These are phyloP conservation scores for Okapia johnstoni DNA, from an alignment of 2,113 vertebrate species.

Conservation along the genomic window DNA sequence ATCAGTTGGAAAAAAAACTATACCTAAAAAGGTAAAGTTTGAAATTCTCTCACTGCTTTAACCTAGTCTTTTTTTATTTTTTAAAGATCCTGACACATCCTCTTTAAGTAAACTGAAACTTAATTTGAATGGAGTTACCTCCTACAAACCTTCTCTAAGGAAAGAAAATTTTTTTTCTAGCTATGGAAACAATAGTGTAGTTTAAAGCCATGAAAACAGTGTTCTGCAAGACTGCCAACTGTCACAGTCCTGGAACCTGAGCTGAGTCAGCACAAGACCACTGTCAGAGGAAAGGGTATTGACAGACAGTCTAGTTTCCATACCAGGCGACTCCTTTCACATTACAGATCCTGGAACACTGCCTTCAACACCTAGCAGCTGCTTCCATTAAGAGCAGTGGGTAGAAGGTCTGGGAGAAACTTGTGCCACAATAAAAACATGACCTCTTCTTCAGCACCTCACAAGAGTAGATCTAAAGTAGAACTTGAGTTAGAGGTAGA, in stretches of 20 bases:
- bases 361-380: constrained; percentile 23
- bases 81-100: background rate
- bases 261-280: background rate
- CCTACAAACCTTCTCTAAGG: background rate
- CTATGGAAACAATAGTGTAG: background rate
- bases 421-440: background rate
- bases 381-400: background rate
- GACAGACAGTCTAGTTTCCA: background rate
- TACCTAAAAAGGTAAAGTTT: background rate
- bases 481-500: background rate
- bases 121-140: background rate
- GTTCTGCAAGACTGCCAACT: background rate
- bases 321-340: background rate
- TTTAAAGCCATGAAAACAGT: background rate
- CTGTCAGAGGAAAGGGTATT: background rate
- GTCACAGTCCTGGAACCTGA: background rate
- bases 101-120: background rate
- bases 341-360: constrained; percentile 6
- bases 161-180: background rate
- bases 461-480: background rate
- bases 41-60: background rate
- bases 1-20: background rate
- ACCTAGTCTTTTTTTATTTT: background rate
- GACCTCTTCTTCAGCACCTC: background rate
- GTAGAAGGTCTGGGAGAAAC: background rate